Evolutionary conservation across 2,113 vertebrate species (phyloP).

Genomic region (Otus sunia): DNA sequence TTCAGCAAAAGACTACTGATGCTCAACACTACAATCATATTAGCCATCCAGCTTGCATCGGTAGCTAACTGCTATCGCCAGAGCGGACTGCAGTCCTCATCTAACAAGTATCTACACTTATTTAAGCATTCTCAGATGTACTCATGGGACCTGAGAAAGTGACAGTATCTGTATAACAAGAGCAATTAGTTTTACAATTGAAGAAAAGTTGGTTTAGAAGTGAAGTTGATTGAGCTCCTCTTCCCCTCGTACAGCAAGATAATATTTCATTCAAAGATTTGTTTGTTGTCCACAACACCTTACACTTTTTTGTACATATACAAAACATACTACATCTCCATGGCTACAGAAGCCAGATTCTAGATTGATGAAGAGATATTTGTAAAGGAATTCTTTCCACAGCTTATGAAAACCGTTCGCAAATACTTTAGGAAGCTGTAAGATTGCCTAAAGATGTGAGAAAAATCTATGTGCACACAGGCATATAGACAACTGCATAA

Average conservation of each 20-base stretch:
- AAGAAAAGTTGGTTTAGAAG: background rate
- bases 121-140: background rate
- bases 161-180: background rate
- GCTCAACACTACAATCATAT: rapidly evolving
- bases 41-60: rapidly evolving
- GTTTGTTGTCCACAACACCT: background rate
- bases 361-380: rapidly evolving
- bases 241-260: no score
- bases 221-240: background rate
- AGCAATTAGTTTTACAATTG: background rate
- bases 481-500: background rate
- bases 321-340: background rate
- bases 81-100: background rate
- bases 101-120: rapidly evolving
- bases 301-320: background rate
- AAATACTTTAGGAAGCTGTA: background rate
- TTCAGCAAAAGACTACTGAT: background rate
- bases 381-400: background rate
- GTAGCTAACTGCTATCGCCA: no score
- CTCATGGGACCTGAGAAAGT: background rate
- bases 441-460: background rate
- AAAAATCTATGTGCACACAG: background rate
- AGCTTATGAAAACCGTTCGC: background rate
- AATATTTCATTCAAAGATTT: background rate
- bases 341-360: background rate